These are phyloP conservation scores for Pocillopora meandrina DNA, from an alignment of 92 coral and sea anemone species.

Conservation along the genomic window DNA sequence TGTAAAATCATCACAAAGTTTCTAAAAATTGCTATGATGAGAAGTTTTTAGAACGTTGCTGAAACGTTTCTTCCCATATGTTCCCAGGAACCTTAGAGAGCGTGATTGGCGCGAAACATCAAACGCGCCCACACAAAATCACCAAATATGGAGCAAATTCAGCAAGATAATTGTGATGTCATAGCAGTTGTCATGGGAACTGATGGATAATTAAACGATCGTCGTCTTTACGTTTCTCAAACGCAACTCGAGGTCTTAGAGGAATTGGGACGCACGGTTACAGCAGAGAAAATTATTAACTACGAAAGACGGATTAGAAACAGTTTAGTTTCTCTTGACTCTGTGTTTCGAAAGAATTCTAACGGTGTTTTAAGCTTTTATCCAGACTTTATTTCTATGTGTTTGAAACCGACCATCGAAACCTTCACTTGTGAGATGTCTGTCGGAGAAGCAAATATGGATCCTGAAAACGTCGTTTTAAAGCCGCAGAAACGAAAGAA, in stretches of 20 bases:
- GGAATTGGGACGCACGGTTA: neutral
- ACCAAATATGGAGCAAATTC: conserved; percentile 22
- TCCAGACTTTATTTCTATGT: conserved; percentile 22
- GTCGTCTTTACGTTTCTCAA: conserved; percentile 6
- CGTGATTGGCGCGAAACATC: conserved; percentile 12
- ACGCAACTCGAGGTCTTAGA: neutral
- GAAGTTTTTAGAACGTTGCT: neutral
- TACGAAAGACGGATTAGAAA: neutral
- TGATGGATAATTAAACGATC: neutral
- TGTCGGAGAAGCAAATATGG: conserved; percentile 22
- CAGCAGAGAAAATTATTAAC: neutral
- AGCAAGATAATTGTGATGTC: conserved; percentile 8
- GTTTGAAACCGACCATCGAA: conserved; percentile 14
- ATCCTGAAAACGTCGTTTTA: conserved; percentile 14
- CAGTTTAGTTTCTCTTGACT: conserved; percentile 24
- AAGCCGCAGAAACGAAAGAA: conserved; percentile 51
- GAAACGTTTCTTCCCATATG: conserved; percentile 3
- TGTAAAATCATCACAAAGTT: too few relatives aligned
- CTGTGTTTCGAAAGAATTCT: conserved; percentile 10
- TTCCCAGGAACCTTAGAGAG: conserved; percentile 20
- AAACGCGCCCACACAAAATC: neutral
- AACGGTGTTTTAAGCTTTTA: neutral
- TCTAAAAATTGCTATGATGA: too few relatives aligned
- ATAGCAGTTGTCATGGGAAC: conserved; percentile 31
- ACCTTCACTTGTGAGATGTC: conserved; percentile 2